A percentile compares a stretch with the other conserved stretches of the same genome.
Conservation (phyloP, 2,113 vertebrate genomes). For the Dromiciops gliroides region DNA sequence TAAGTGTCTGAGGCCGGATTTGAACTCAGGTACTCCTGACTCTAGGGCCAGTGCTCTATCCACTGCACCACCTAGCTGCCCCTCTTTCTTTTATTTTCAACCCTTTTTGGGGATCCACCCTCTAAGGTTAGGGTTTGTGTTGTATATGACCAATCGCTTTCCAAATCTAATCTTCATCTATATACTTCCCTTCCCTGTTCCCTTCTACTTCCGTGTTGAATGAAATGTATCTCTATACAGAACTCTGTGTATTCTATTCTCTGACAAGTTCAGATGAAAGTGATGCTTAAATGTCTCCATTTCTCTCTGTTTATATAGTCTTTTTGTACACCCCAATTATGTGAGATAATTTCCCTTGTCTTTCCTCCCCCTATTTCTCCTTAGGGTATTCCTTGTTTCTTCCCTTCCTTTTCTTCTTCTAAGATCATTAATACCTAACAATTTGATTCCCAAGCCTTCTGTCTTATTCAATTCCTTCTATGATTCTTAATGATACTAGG, state of each 20-base stretch:
- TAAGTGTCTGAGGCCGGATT: too few species aligned
- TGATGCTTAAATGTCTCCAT: neutral
- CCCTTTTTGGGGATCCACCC: neutral
- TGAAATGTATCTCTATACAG: neutral
- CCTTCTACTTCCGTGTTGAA: neutral
- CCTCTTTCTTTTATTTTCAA: neutral
- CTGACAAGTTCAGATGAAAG: neutral
- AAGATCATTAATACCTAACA: neutral
- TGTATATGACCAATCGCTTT: neutral
- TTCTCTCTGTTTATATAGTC: neutral
- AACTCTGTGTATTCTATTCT: neutral
- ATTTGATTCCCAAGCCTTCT: too few species aligned
- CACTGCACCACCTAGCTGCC: too few species aligned
- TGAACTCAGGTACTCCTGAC: too few species aligned
- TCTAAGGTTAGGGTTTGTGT: neutral
- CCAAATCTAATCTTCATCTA: neutral
- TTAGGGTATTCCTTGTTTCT: neutral
- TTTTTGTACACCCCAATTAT: too few species aligned
- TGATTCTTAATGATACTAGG: too few species aligned
- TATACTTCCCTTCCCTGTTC: neutral
- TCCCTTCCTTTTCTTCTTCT: neutral
- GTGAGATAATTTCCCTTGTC: too few species aligned
- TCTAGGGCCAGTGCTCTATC: too few species aligned
- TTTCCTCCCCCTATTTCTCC: neutral
- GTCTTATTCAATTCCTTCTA: too few species aligned